Evolutionary conservation across 1,140 invertebrate genomes (phyloP).

Genomic region (Tetramorium simillimum): DNA sequence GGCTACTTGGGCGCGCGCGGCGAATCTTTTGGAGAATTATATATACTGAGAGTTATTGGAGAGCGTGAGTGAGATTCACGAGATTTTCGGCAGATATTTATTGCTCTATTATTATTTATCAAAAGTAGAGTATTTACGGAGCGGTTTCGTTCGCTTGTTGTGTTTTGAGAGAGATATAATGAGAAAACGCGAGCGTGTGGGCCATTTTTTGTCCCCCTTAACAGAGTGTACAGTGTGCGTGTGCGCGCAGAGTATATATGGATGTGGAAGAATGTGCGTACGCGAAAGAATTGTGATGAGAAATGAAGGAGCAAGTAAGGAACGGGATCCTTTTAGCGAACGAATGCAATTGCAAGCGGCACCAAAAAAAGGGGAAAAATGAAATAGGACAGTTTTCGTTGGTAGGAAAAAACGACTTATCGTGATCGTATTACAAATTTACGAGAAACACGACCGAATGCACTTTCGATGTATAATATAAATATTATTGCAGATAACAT

Average conservation of each 20-base stretch:
- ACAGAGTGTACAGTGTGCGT: slow-evolving; percentile 48
- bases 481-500: slow-evolving; percentile 71
- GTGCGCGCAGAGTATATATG: slow-evolving; percentile 18
- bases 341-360: slow-evolving; percentile 58
- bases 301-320: slow-evolving; percentile 17
- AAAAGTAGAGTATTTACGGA: slow-evolving; percentile 70
- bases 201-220: slow-evolving; percentile 61
- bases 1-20: slow-evolving; percentile 20
- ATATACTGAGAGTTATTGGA: slow-evolving; percentile 73
- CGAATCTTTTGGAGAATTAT: slow-evolving; percentile 70
- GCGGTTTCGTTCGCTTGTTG: slow-evolving; percentile 75
- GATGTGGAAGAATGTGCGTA: neutral
- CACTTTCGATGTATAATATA: slow-evolving; percentile 73
- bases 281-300: slow-evolving; percentile 28
- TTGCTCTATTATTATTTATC: slow-evolving; percentile 75
- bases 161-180: slow-evolving; percentile 74
- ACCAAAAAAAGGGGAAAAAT: slow-evolving; percentile 42
- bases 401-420: slow-evolving; percentile 59
- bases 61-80: slow-evolving; percentile 61
- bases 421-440: slow-evolving; percentile 63
- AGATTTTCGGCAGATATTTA: slow-evolving; percentile 73
- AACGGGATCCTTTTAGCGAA: slow-evolving; percentile 46
- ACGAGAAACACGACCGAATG: slow-evolving; percentile 61
- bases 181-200: slow-evolving; percentile 24
- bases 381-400: slow-evolving; percentile 51